Evolutionary conservation across 2,113 vertebrate genomes (phyloP).

Genomic region (Pristiophorus japonicus): DNA sequence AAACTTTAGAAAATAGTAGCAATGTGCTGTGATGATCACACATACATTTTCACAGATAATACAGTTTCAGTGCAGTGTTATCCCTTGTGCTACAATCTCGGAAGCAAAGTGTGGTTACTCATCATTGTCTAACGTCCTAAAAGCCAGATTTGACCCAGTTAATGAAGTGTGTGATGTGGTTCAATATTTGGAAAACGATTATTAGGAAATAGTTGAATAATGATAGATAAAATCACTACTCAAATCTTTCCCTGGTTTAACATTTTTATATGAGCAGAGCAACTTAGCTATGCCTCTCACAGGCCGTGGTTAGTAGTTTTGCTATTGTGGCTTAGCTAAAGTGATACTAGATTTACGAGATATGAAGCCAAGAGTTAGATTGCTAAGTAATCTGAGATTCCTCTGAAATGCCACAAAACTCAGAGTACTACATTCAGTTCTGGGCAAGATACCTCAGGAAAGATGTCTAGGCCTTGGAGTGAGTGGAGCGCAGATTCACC

Average conservation of each 20-base stretch:
- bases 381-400: not conserved
- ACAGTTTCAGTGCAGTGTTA: not conserved
- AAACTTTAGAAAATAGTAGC: not conserved
- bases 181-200: constrained; percentile 49
- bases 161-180: constrained; percentile 50
- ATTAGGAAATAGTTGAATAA: constrained; percentile 44
- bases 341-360: not conserved
- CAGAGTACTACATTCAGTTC: not conserved
- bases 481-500: not conserved
- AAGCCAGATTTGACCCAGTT: constrained; percentile 55
- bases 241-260: not conserved
- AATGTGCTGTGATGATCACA: not conserved
- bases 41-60: not conserved
- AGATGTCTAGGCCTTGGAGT: not conserved
- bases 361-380: not conserved
- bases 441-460: not conserved
- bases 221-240: not conserved
- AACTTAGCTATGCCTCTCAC: not conserved
- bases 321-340: not conserved
- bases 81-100: not conserved
- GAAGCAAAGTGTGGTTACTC: not conserved
- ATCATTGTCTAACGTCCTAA: not conserved
- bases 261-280: not conserved
- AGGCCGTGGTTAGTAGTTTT: not conserved
- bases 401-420: not conserved